A percentile compares a stretch with the other conserved stretches of the same genome.
Conservation (phyloP, 64 coral and sea anemone genomes). For the Trachythela sp. region DNA sequence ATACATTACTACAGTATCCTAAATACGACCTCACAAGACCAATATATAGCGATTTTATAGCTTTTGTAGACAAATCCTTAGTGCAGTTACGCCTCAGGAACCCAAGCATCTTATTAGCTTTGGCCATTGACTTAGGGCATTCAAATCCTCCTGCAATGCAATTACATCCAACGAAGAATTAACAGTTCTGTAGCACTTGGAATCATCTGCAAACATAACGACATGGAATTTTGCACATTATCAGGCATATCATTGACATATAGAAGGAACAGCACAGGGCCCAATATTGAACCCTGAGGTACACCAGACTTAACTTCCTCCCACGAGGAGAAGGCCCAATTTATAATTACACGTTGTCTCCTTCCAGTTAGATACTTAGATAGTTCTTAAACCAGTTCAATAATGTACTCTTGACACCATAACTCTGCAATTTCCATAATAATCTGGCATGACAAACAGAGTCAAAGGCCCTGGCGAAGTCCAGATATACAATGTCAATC, state of each 20-base stretch:
- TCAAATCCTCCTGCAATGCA: background rate
- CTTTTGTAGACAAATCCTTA: background rate
- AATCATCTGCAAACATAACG: background rate
- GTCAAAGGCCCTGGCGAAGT: background rate
- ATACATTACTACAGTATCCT: background rate
- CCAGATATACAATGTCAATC: background rate
- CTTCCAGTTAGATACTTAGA: background rate
- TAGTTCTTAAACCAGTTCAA: background rate
- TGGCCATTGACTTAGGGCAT: background rate
- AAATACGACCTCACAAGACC: conserved; percentile 20
- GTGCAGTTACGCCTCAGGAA: background rate
- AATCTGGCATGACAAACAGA: background rate
- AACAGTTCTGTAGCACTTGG: background rate
- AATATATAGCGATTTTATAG: conserved; percentile 1
- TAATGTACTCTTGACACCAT: background rate
- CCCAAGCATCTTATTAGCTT: conserved; percentile 27
- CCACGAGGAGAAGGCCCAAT: background rate
- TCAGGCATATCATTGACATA: background rate
- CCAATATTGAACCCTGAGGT: background rate
- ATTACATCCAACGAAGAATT: background rate
- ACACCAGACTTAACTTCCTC: background rate
- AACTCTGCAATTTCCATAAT: background rate
- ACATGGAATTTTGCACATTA: background rate
- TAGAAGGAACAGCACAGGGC: background rate
- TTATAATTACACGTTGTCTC: background rate